Conservation (phyloP, 1,140 invertebrate genomes). For the Brachionus paranguensis region DNA sequence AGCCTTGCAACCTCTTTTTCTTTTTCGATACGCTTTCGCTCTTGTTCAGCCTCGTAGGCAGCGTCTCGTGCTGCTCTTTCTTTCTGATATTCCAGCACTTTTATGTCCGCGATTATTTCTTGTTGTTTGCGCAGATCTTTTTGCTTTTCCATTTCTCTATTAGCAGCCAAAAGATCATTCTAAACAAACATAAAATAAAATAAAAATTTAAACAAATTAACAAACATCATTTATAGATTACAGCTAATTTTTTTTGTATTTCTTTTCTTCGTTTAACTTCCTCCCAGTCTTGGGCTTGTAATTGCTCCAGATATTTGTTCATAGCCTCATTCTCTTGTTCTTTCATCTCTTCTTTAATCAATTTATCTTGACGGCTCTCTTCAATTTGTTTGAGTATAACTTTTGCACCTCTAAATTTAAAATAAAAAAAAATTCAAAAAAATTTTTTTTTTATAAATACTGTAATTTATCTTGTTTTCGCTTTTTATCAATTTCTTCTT, state of each 20-base stretch:
- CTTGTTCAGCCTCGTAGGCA: constrained; percentile 53
- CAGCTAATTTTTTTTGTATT: constrained; percentile 30
- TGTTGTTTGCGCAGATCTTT: constrained; percentile 49
- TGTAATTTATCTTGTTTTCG: constrained; percentile 46
- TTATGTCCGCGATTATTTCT: constrained; percentile 50
- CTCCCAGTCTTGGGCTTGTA: constrained; percentile 31
- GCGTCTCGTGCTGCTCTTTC: constrained; percentile 55
- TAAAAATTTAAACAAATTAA: background rate
- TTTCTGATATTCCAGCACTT: constrained; percentile 54
- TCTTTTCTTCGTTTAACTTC: constrained; percentile 31
- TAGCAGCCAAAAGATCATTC: constrained; percentile 53
- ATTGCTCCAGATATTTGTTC: constrained; percentile 18
- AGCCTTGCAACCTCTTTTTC: constrained; percentile 54
- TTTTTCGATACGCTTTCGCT: constrained; percentile 53
- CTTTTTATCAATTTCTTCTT: constrained; percentile 54
- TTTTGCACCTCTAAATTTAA: background rate
- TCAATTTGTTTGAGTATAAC: constrained; percentile 35
- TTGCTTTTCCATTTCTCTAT: constrained; percentile 50
- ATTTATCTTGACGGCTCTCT: constrained; percentile 2
- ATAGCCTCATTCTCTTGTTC: constrained; percentile 36
- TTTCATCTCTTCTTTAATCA: background rate
- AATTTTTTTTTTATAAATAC: background rate
- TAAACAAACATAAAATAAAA: constrained; percentile 20
- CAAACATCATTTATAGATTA: background rate
- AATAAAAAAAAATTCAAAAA: background rate